Conservation (phyloP, 1,140 invertebrate species). For the Helicorthomorpha holstii region DNA sequence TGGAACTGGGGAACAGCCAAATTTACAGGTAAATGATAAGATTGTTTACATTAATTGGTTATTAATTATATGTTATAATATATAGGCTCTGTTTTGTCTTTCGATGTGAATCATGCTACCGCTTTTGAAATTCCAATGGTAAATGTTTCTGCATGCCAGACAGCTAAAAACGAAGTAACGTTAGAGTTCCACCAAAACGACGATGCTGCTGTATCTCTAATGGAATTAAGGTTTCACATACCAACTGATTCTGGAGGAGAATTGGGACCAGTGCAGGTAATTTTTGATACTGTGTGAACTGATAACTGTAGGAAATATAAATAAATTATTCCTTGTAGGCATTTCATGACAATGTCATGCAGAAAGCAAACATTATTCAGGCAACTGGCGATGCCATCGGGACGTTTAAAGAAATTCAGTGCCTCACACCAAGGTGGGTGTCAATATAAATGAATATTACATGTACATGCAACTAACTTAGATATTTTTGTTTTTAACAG, state of each 20-base stretch:
- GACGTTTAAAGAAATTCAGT: conserved; percentile 91
- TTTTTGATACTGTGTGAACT: too few species aligned
- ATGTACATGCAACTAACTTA: conserved; percentile 2
- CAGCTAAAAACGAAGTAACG: conserved; percentile 97
- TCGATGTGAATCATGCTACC: conserved; percentile 72
- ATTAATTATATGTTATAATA: neutral
- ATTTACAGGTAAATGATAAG: conserved; percentile 47
- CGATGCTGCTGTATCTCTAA: conserved; percentile 86
- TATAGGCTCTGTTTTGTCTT: conserved; percentile 64
- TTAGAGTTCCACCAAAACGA: conserved; percentile 98
- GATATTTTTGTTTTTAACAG: conserved; percentile 35
- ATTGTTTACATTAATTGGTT: neutral
- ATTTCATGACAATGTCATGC: conserved; percentile 84
- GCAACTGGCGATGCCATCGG: conserved; percentile 95
- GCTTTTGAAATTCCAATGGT: conserved; percentile 93
- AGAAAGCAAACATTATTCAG: conserved; percentile 92
- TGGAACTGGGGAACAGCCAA: conserved; percentile 98
- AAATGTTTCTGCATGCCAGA: conserved; percentile 89
- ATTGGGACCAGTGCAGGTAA: neutral
- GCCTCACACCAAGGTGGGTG: conserved; percentile 87
- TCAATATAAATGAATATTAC: neutral
- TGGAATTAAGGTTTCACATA: conserved; percentile 97
- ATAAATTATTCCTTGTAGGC: conserved; percentile 32
- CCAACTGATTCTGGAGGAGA: conserved; percentile 60
- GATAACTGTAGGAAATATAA: too few species aligned